Evolutionary conservation across 92 coral and sea anemone species (phyloP).

Genomic region (Meandrina meandrites): DNA sequence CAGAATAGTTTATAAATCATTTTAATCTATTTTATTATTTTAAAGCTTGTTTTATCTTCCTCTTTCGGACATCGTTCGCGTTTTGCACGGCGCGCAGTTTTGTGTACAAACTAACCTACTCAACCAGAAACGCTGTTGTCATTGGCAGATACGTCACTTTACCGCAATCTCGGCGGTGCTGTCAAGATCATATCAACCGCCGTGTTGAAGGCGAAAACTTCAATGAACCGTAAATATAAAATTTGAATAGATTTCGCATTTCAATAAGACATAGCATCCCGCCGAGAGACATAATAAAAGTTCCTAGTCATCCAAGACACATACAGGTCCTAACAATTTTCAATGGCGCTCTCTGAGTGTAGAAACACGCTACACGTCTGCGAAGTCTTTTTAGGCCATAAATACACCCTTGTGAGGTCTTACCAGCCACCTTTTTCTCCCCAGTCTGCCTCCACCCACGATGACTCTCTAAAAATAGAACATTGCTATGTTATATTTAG

Average conservation of each 20-base stretch:
- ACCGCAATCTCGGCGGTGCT: neutral
- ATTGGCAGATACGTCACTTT: neutral
- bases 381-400: neutral
- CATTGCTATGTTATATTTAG: slow-evolving; percentile 2
- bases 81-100: neutral
- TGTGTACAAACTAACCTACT: neutral
- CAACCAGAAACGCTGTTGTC: neutral
- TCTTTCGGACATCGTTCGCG: neutral
- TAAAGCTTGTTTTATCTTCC: neutral
- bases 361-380: neutral
- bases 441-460: neutral
- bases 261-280: slow-evolving; percentile 20
- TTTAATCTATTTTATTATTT: neutral
- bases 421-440: neutral
- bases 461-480: neutral
- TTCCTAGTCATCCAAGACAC: neutral
- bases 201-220: slow-evolving; percentile 6
- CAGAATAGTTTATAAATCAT: slow-evolving; percentile 16
- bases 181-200: slow-evolving; percentile 11
- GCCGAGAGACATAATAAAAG: slow-evolving; percentile 37
- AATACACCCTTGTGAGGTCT: neutral
- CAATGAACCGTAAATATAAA: slow-evolving; percentile 39
- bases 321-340: slow-evolving; percentile 4
- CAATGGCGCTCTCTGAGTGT: neutral
- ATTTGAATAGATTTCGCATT: slow-evolving; percentile 38